Evolutionary conservation across 2,113 vertebrate species (phyloP).

Genomic region (Periophthalmodon schlosseri): DNA sequence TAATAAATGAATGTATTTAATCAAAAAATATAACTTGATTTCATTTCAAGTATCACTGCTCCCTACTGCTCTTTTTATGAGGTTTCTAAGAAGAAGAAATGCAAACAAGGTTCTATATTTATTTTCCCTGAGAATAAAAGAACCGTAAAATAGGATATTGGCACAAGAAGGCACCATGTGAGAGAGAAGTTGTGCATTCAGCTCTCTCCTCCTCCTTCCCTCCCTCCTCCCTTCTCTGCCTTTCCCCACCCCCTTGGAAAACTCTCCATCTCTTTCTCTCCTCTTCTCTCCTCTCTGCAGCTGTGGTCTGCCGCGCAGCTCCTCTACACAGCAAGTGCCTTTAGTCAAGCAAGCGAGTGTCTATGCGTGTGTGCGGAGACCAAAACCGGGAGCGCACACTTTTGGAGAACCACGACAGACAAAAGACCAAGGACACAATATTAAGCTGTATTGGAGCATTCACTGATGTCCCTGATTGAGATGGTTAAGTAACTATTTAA

Average conservation of each 20-base stretch:
- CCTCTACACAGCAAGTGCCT: slow-evolving; percentile 73
- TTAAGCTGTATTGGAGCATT: slow-evolving; percentile 29
- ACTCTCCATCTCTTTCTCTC: slow-evolving; percentile 57
- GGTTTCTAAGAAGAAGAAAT: slow-evolving; percentile 1
- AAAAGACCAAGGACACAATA: slow-evolving; percentile 26
- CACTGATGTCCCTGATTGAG: slow-evolving; percentile 44
- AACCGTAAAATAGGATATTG: slow-evolving; percentile 12
- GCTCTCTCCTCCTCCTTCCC: slow-evolving; percentile 52
- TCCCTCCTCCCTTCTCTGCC: slow-evolving; percentile 25
- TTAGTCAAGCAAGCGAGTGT: slow-evolving; percentile 57
- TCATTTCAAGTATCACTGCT: neutral
- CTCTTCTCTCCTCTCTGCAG: slow-evolving; percentile 62
- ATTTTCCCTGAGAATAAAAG: slow-evolving; percentile 6
- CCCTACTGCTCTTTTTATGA: neutral
- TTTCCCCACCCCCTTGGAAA: slow-evolving; percentile 61
- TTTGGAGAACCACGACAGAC: slow-evolving; percentile 23
- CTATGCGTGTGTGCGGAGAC: slow-evolving; percentile 19
- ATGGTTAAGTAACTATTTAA: slow-evolving; percentile 34
- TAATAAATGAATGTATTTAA: neutral
- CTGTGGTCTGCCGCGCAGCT: slow-evolving; percentile 69
- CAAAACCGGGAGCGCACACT: slow-evolving; percentile 24
- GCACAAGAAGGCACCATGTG: slow-evolving; percentile 44
- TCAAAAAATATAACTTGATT: neutral
- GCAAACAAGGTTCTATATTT: neutral
- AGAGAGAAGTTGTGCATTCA: slow-evolving; percentile 73